A percentile compares a stretch with the other conserved stretches of the same genome.
Evolutionary conservation across 2,888 invertebrate genomes (phyloP).

Genomic region (Leptinotarsa rubiginosa): DNA sequence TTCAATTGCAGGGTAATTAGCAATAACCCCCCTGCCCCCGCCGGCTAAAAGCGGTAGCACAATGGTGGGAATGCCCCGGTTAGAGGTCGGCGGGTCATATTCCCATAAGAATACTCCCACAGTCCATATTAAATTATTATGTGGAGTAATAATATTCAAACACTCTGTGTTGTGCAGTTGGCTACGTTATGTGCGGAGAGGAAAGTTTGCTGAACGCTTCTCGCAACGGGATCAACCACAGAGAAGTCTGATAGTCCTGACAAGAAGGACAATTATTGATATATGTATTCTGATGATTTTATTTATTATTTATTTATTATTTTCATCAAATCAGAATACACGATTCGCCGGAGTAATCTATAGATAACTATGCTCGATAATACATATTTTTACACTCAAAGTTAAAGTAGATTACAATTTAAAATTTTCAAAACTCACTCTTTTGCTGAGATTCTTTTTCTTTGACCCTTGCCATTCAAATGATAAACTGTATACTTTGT

Average conservation of each 20-base stretch:
- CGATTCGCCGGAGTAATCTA: background rate
- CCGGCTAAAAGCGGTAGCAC: slow-evolving; percentile 58
- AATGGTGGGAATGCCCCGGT: slow-evolving; percentile 67
- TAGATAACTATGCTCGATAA: too few relatives aligned
- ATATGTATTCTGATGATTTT: background rate
- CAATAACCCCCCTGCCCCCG: slow-evolving; percentile 53
- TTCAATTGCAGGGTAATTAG: slow-evolving; percentile 66
- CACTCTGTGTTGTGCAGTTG: slow-evolving; percentile 38
- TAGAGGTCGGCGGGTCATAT: slow-evolving; percentile 66
- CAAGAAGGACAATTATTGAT: background rate
- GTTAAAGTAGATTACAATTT: too few relatives aligned
- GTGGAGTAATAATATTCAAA: slow-evolving; percentile 52
- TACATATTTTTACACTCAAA: too few relatives aligned
- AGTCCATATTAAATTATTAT: slow-evolving; percentile 63
- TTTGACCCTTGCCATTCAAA: too few relatives aligned
- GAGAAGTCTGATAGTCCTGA: background rate
- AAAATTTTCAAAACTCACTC: too few relatives aligned
- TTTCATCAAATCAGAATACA: background rate
- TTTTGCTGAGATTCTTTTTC: too few relatives aligned
- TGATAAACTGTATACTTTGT: too few relatives aligned
- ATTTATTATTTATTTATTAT: too few relatives aligned
- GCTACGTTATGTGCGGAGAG: slow-evolving; percentile 38
- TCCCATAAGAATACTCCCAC: slow-evolving; percentile 68
- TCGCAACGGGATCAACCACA: background rate
- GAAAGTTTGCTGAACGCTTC: slow-evolving; percentile 30